A percentile compares a stretch with the other conserved stretches of the same genome.
phyloP scores from a whole-genome alignment of 2,113 vertebrate species.

The Silurus meridionalis region DNA sequence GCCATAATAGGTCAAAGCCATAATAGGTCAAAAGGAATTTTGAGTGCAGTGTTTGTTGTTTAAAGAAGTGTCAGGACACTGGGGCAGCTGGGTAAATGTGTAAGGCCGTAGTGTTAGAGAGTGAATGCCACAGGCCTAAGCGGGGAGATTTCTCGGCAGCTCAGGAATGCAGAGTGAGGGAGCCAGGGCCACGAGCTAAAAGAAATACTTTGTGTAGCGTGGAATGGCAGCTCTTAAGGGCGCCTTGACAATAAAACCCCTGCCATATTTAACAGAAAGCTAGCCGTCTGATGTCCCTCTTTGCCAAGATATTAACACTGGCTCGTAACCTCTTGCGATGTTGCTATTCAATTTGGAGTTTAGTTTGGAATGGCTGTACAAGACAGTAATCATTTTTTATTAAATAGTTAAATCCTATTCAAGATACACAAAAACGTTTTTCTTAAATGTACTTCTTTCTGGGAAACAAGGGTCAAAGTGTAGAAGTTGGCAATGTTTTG shows the following conservation, averaged over 20 bases:
- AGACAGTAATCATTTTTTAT: background rate
- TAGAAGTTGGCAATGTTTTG: background rate
- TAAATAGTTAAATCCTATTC: background rate
- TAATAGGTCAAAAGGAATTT: constrained; percentile 8
- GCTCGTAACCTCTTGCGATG: constrained; percentile 22
- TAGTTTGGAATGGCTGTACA: background rate
- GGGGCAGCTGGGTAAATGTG: constrained; percentile 38
- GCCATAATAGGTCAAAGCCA: constrained; percentile 9
- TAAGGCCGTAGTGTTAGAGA: constrained; percentile 53
- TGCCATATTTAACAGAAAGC: constrained; percentile 57
- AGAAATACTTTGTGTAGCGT: constrained; percentile 71
- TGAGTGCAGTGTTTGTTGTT: constrained; percentile 34
- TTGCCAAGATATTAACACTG: constrained; percentile 45
- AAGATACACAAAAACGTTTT: background rate
- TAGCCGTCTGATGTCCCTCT: constrained; percentile 52
- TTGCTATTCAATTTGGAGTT: background rate
- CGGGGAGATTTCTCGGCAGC: constrained; percentile 73
- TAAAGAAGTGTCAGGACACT: constrained; percentile 35
- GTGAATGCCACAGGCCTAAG: constrained; percentile 67
- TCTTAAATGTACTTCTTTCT: background rate
- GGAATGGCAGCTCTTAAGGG: constrained; percentile 65
- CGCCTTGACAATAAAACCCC: constrained; percentile 66
- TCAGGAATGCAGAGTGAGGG: constrained; percentile 78
- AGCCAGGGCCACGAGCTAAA: constrained; percentile 67
- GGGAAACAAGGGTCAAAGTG: background rate